These are phyloP conservation scores for Orthosia cruda DNA, from an alignment of 2,888 invertebrate genomes.

Conservation along the genomic window DNA sequence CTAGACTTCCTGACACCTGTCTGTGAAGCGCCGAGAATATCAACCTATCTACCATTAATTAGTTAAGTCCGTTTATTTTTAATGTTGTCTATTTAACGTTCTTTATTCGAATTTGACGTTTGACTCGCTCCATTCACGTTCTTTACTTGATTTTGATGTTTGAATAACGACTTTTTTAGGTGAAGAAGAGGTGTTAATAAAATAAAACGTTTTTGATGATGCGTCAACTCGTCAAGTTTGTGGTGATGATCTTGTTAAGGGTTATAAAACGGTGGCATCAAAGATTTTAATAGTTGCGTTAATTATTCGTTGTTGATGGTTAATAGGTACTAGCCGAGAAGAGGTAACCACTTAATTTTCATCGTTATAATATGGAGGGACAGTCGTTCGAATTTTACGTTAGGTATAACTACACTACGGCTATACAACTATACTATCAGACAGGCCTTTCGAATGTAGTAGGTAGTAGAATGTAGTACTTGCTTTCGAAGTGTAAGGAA, in stretches of 20 bases:
- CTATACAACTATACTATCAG: not conserved
- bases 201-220: slow-evolving; percentile 34
- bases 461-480: too few relatives aligned
- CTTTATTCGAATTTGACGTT: slow-evolving; percentile 70
- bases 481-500: too few relatives aligned
- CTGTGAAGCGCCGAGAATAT: slow-evolving; percentile 71
- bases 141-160: slow-evolving; percentile 70
- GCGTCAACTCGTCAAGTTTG: slow-evolving; percentile 23
- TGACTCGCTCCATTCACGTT: slow-evolving; percentile 65
- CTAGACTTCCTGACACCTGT: slow-evolving; percentile 75
- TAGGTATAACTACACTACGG: too few relatives aligned
- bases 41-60: slow-evolving; percentile 70
- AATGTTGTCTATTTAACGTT: slow-evolving; percentile 70
- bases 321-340: not conserved
- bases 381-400: not conserved
- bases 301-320: slow-evolving; percentile 36
- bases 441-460: not conserved
- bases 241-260: slow-evolving; percentile 29
- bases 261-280: slow-evolving; percentile 39
- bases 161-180: slow-evolving; percentile 57
- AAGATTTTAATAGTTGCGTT: not conserved
- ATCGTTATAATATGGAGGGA: slow-evolving; percentile 2
- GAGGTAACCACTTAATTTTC: not conserved
- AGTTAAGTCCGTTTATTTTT: slow-evolving; percentile 73
- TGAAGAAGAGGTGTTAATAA: slow-evolving; percentile 47